phyloP scores from a whole-genome alignment of 1,140 invertebrate species.

The Cylas formicarius region DNA sequence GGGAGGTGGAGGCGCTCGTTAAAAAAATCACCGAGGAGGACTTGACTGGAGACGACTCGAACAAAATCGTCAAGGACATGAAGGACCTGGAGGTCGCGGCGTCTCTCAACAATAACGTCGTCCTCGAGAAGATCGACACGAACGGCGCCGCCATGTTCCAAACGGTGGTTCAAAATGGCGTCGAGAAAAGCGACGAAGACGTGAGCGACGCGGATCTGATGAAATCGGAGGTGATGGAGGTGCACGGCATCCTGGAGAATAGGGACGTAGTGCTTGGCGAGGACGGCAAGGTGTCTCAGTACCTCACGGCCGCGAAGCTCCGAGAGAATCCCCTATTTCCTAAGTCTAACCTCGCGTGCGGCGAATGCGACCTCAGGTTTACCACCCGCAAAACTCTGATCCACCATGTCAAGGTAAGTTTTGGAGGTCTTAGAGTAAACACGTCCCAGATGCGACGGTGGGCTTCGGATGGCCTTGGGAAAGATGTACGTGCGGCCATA shows the following conservation, averaged over 20 bases:
- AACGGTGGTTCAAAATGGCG: slow-evolving; percentile 17
- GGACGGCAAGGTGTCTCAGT: slow-evolving; percentile 50
- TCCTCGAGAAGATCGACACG: slow-evolving; percentile 28
- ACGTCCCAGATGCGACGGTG: too few species aligned
- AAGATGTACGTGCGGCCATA: too few species aligned
- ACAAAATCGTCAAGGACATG: slow-evolving; percentile 20
- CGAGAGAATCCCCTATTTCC: slow-evolving; percentile 26
- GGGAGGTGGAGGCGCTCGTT: slow-evolving; percentile 11
- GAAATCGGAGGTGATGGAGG: slow-evolving; percentile 41
- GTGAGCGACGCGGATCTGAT: slow-evolving; percentile 17
- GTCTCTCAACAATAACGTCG: slow-evolving; percentile 16
- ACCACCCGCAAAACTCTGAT: slow-evolving; percentile 61
- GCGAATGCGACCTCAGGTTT: slow-evolving; percentile 53
- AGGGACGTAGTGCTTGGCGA: slow-evolving; percentile 51
- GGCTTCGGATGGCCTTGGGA: too few species aligned
- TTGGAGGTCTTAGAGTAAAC: too few species aligned
- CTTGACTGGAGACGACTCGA: slow-evolving; percentile 14
- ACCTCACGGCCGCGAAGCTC: slow-evolving; percentile 32
- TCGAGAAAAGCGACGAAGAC: slow-evolving; percentile 2
- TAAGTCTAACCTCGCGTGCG: slow-evolving; percentile 39
- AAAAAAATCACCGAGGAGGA: slow-evolving; percentile 20
- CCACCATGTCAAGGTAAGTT: slow-evolving; percentile 52
- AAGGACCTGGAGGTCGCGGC: slow-evolving; percentile 10
- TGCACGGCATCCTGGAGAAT: slow-evolving; percentile 46
- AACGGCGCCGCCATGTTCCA: slow-evolving; percentile 29